phyloP scores from a whole-genome alignment of 2,113 vertebrate genomes.

The Nansenia antarctica region DNA sequence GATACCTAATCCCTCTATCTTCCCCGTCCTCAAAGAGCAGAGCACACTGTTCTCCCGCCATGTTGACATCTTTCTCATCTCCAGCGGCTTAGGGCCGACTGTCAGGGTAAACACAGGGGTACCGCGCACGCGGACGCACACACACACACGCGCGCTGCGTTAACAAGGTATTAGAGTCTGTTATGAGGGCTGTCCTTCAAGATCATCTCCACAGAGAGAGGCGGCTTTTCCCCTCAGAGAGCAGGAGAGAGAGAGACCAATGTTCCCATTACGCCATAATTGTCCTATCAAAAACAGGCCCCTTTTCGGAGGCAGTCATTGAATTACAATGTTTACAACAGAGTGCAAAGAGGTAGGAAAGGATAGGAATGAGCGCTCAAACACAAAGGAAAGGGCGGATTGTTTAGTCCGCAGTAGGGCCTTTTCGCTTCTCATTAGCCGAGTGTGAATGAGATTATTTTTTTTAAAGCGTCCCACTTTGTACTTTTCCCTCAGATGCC shows the following conservation, averaged over 20 bases:
- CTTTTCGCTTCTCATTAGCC: neutral
- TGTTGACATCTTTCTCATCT: neutral
- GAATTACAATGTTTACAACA: constrained; percentile 15
- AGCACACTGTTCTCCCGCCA: neutral
- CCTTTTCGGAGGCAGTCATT: constrained; percentile 5
- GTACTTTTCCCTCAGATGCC: neutral
- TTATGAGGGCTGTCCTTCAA: constrained; percentile 21
- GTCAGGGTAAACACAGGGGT: neutral
- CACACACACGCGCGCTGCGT: neutral
- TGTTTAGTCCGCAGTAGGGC: neutral
- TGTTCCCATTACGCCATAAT: constrained; percentile 14
- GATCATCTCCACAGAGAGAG: neutral
- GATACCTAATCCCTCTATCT: neutral
- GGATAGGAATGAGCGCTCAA: neutral
- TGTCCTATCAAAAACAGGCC: constrained; percentile 14
- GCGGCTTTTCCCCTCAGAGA: neutral
- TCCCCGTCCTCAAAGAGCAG: neutral
- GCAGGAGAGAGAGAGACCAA: neutral
- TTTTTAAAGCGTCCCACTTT: neutral
- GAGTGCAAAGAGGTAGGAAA: too few relatives aligned
- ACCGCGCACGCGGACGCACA: neutral
- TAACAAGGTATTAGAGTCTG: constrained; percentile 26
- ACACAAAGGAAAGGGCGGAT: neutral
- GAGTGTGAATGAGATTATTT: neutral
- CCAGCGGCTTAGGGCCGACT: neutral